These are phyloP conservation scores for Phalloptychus januarius DNA, from an alignment of 2,797 vertebrate genomes.

Conservation along the genomic window DNA sequence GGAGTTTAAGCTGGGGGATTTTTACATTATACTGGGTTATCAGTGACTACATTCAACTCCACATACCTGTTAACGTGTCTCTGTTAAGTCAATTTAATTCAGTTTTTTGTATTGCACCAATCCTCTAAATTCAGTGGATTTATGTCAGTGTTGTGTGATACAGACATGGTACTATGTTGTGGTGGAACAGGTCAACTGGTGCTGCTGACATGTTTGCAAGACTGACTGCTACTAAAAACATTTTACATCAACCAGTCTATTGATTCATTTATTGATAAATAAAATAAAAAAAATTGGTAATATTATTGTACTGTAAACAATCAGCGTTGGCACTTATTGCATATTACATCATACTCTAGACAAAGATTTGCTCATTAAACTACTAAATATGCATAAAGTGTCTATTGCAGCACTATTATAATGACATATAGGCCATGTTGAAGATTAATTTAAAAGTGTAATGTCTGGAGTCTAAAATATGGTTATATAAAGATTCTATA, in stretches of 20 bases:
- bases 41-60: background rate
- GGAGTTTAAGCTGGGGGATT: background rate
- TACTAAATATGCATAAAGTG: background rate
- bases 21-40: background rate
- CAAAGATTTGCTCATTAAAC: background rate
- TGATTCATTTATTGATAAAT: background rate
- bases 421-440: background rate
- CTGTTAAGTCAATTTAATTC: background rate
- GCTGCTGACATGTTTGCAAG: background rate
- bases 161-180: background rate
- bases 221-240: background rate
- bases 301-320: background rate
- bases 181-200: background rate
- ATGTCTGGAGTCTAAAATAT: background rate
- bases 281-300: background rate
- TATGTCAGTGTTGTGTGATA: background rate
- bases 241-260: background rate
- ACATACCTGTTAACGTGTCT: background rate
- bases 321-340: background rate
- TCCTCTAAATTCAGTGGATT: background rate
- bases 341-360: background rate
- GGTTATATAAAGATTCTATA: background rate
- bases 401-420: background rate
- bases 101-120: too few relatives aligned
- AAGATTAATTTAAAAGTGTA: background rate